Conservation (phyloP, 1,140 invertebrate genomes). For the Battus philenor region DNA sequence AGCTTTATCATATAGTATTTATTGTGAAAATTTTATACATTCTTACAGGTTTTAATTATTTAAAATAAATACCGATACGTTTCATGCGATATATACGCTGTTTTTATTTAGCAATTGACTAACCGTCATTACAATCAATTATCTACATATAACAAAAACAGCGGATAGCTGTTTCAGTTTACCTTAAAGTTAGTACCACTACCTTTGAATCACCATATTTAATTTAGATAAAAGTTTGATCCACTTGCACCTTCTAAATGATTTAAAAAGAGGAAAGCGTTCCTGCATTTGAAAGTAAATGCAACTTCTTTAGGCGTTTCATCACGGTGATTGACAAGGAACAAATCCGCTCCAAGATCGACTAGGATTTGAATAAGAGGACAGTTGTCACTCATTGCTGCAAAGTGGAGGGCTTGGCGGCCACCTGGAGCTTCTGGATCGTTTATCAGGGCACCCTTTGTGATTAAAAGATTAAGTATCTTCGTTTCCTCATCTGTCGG, state of each 20-base stretch:
- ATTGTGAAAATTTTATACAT: too few species aligned
- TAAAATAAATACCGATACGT: too few species aligned
- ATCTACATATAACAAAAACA: too few species aligned
- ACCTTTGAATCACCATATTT: too few species aligned
- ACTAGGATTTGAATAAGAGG: slow-evolving; percentile 41
- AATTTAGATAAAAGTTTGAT: too few species aligned
- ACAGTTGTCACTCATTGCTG: slow-evolving; percentile 61
- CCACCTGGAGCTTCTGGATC: slow-evolving; percentile 51
- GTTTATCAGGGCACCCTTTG: slow-evolving; percentile 51
- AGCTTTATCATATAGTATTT: too few species aligned
- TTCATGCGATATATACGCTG: too few species aligned
- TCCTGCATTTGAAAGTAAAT: slow-evolving; percentile 40
- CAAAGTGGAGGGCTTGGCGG: slow-evolving; percentile 57
- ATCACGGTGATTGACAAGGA: slow-evolving; percentile 41
- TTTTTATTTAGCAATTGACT: too few species aligned
- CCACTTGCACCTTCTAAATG: not conserved
- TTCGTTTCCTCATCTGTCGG: slow-evolving; percentile 45
- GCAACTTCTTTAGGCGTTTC: slow-evolving; percentile 54
- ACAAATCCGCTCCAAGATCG: slow-evolving; percentile 45
- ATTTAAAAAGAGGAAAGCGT: slow-evolving; percentile 33
- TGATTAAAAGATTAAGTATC: slow-evolving; percentile 43
- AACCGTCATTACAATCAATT: too few species aligned
- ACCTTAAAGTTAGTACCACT: too few species aligned
- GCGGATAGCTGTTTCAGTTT: too few species aligned
- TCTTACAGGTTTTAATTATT: too few species aligned